Percentiles rank a stretch among this genome's conserved stretches.
These are phyloP conservation scores for Falcaria lacertinaria DNA, from an alignment of 2,888 invertebrate species.

Conservation along the genomic window DNA sequence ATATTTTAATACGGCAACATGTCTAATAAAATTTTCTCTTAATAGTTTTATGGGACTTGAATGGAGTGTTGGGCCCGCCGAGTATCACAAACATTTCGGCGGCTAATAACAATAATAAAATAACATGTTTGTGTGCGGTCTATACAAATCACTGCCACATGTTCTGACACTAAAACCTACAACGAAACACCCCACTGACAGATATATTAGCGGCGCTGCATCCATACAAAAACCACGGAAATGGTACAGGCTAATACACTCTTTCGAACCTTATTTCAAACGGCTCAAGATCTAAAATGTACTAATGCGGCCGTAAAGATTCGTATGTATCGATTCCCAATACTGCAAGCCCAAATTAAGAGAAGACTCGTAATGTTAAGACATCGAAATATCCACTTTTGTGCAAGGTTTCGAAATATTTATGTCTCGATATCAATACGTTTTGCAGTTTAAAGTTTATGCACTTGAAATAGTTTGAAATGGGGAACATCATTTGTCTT, in stretches of 20 bases:
- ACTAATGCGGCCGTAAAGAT: slow-evolving; percentile 2
- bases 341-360: slow-evolving; percentile 12
- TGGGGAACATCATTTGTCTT: slow-evolving; percentile 3
- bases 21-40: slow-evolving; percentile 30
- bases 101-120: slow-evolving; percentile 59
- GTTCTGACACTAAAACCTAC: slow-evolving; percentile 51
- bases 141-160: slow-evolving; percentile 63
- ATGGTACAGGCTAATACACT: slow-evolving; percentile 11
- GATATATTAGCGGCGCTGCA: slow-evolving; percentile 67
- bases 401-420: slow-evolving; percentile 30
- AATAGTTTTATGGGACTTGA: slow-evolving; percentile 60
- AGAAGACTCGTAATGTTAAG: neutral
- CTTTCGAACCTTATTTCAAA: slow-evolving; percentile 27
- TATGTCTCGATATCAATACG: slow-evolving; percentile 20
- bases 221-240: slow-evolving; percentile 44
- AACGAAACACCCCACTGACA: slow-evolving; percentile 71
- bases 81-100: slow-evolving; percentile 63
- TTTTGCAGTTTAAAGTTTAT: neutral
- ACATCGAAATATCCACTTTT: slow-evolving; percentile 24
- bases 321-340: slow-evolving; percentile 24
- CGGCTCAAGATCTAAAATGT: slow-evolving; percentile 8
- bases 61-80: slow-evolving; percentile 52
- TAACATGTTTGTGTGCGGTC: slow-evolving; percentile 57
- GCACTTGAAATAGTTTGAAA: slow-evolving; percentile 5
- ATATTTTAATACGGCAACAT: neutral